Evolutionary conservation across 2,888 invertebrate species (phyloP).

Genomic region (Charanyca ferruginea): DNA sequence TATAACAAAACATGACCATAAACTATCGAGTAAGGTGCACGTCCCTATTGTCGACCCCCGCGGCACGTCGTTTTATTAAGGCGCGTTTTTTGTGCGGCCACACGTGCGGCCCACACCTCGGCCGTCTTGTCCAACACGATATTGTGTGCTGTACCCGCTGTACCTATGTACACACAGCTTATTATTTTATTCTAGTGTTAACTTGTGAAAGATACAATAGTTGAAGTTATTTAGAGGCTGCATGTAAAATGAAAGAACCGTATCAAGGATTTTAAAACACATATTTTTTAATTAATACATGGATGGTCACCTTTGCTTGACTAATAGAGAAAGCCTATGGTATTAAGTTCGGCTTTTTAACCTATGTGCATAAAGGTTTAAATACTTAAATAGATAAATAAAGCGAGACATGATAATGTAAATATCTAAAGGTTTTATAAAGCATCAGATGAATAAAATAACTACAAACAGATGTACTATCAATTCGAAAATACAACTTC

Average conservation of each 20-base stretch:
- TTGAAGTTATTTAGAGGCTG: background rate
- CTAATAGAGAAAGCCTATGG: too few relatives aligned
- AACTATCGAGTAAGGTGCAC: slow-evolving; percentile 53
- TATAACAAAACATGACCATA: background rate
- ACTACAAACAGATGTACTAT: too few relatives aligned
- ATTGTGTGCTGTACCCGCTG: slow-evolving; percentile 55
- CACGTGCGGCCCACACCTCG: slow-evolving; percentile 88
- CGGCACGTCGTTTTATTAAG: slow-evolving; percentile 89
- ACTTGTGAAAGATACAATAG: slow-evolving; percentile 13
- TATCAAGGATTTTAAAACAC: background rate
- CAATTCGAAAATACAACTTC: too few relatives aligned
- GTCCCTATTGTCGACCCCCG: slow-evolving; percentile 80
- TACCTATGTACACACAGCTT: slow-evolving; percentile 49
- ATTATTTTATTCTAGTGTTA: slow-evolving; percentile 42
- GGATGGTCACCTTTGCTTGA: too few relatives aligned
- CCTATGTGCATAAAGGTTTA: too few relatives aligned
- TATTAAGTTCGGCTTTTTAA: too few relatives aligned
- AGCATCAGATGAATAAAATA: too few relatives aligned
- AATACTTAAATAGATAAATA: too few relatives aligned
- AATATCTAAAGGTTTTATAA: too few relatives aligned
- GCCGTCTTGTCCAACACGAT: slow-evolving; percentile 66
- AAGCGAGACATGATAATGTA: too few relatives aligned
- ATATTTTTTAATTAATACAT: background rate
- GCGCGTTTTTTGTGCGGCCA: slow-evolving; percentile 88
- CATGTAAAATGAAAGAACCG: background rate